Base-by-base conservation (phyloP, 2,888 invertebrate genomes). In the Embidobia sp. region DNA sequence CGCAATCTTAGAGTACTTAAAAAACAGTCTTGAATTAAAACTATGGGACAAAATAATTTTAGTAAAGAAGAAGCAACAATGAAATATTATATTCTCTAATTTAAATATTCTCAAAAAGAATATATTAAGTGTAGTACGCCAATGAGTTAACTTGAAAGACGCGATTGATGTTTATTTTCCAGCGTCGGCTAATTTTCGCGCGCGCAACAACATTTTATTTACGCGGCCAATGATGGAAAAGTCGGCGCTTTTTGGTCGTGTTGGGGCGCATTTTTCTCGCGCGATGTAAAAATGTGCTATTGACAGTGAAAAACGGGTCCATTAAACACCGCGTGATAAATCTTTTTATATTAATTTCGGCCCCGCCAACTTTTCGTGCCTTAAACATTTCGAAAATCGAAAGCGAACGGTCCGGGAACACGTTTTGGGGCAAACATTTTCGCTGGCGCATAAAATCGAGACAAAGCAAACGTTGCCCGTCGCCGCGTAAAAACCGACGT, bases 221-320 rank as follows among this genome's bases (percentile, higher is more conserved):
- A 44, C 44, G 19, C 31, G 33, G 15, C 35, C 22, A 59, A 27
- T 44, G 59, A 44, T 33, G 13, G 27, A 16, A 40, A 40, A 18
- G 27, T 11, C 13, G 16, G 19, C 4, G 19, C 8, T 18, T 16
- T 27, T 40, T 29, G 6, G 40, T 42, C 18, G 15, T 10, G 42
- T 40, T 29, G 29, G n/a, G 11, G 1, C 7, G 22, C 59, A 59
- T 63, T 49, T 63, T 63, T 63, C 49, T 51, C 42, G 6, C 19
- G 18, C n/a, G 15, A 19, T 42, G 29, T 40, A 40, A 63, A 63
- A 63, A 49, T 51, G 63, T 63, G 63, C 48, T 42, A 63, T 51
- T 63, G 63, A 49, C 63, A 63, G 63, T 51, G 63, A 63, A 51
- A 63, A 63, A 51, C 40, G 63, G 19, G 1, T 13, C 49, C 22